Base-by-base conservation (phyloP, 2,888 invertebrate species). In the Caradrina clavipalpis region DNA sequence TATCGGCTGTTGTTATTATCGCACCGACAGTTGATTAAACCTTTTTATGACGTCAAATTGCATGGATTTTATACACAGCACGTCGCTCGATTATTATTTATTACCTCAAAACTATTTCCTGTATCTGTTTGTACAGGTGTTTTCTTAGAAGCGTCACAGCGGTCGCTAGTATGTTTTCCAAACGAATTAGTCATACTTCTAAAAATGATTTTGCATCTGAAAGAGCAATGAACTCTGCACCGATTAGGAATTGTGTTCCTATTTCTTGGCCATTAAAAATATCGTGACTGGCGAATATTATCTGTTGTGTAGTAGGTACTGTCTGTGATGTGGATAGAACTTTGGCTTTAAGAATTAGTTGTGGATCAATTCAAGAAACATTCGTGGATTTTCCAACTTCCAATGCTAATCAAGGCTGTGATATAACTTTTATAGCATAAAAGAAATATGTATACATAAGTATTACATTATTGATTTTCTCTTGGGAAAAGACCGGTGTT, bases 151-250 rank as follows among this genome's bases (percentile, higher is more conserved):
- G 74, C 79, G 79, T 79, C 80, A 82, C 77, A 73, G 73, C 57
- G 64, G 59, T 78, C 67, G 58, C 81, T 86, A 82, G 82, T 82
- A 76, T 82, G 76, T 79, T 86, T 85, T 84, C 78, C 82, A 80
- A 78, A 70, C 57, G 82, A 82, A 89, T 93, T 93, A 91, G 91
- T 92, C 92, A 92, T 85, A 83, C 85, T 79, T 83, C 86, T 87
- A 83, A 90, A 89, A 89, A 87, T 84, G 79, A 84, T 86, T 86
- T 84, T 81, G 75, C 78, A 72, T 78, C 55, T 56, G 45, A 55
- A 79, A 83, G 90, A 83, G 84, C 89, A 86, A 83, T 86, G 89
- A 90, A 89, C 90, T 79, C 68, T 67, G 62, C 72, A 71, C 66
- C 78, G 76, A 82, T 87, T 82, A 74, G 61, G 75, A 73, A 61